phyloP scores from a whole-genome alignment of 92 coral and sea anemone genomes.

The Zoanthus gigantus region DNA sequence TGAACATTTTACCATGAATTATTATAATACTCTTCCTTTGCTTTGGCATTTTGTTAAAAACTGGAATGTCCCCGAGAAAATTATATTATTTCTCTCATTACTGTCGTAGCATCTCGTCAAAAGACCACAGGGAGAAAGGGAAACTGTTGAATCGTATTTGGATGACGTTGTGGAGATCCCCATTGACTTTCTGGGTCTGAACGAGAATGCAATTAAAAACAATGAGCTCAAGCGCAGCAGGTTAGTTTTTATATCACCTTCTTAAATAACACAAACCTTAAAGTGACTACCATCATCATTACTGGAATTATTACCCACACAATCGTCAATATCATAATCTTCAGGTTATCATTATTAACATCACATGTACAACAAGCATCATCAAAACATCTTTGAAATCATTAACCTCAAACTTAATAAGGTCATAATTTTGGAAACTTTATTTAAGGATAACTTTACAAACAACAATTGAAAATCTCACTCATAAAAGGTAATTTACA shows the following conservation, averaged over 20 bases:
- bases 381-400: not conserved
- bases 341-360: not conserved
- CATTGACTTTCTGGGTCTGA: conserved; percentile 69
- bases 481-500: too few relatives aligned
- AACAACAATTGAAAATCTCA: too few relatives aligned
- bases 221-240: conserved; percentile 70
- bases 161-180: conserved; percentile 67
- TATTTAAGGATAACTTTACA: too few relatives aligned
- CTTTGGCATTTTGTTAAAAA: too few relatives aligned
- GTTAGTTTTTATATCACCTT: conserved; percentile 19
- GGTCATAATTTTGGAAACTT: too few relatives aligned
- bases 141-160: conserved; percentile 60
- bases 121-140: conserved; percentile 34
- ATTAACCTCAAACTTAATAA: not conserved
- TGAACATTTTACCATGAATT: too few relatives aligned
- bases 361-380: not conserved
- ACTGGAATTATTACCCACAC: not conserved
- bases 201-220: conserved; percentile 27
- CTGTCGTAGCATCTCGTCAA: conserved; percentile 28
- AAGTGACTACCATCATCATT: not conserved
- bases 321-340: not conserved
- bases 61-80: not conserved
- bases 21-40: too few relatives aligned
- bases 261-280: not conserved
- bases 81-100: not conserved